Evolutionary conservation across 2,113 vertebrate genomes (phyloP).

Genomic region (Carassius gibelio): DNA sequence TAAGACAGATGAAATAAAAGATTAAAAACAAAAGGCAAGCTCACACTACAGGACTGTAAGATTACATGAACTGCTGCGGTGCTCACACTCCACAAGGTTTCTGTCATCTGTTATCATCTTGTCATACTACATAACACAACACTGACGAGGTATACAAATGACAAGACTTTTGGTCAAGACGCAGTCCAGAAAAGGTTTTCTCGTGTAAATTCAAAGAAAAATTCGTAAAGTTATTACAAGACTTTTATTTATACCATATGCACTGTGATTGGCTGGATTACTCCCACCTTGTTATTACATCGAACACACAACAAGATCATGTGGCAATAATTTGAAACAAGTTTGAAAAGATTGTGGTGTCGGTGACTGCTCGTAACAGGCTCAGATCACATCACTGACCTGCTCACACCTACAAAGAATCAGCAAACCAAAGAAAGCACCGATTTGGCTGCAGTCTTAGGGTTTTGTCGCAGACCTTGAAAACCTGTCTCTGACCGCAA

Average conservation of each 20-base stretch:
- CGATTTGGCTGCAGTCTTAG: background rate
- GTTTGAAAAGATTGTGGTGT: background rate
- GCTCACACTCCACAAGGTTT: background rate
- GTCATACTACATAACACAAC: background rate
- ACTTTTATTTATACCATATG: too few relatives aligned
- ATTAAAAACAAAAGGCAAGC: too few relatives aligned
- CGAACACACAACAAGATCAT: background rate
- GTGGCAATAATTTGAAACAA: background rate
- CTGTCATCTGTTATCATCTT: background rate
- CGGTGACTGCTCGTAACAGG: background rate
- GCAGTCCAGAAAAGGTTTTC: too few relatives aligned
- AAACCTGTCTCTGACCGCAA: background rate
- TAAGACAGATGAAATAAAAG: constrained; percentile 21
- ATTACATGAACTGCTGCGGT: background rate
- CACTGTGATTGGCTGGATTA: background rate
- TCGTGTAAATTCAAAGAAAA: too few relatives aligned
- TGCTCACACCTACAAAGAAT: background rate
- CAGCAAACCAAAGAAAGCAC: background rate
- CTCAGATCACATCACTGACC: background rate
- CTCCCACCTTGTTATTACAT: background rate
- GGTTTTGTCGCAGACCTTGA: background rate
- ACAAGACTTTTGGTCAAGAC: background rate
- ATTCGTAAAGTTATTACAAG: too few relatives aligned
- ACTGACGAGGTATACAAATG: background rate
- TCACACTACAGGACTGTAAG: too few relatives aligned